Evolutionary conservation across 2,113 vertebrate genomes (phyloP), one percentile per base, ranked within the genome.

Genomic region (Sardina pilchardus): DNA sequence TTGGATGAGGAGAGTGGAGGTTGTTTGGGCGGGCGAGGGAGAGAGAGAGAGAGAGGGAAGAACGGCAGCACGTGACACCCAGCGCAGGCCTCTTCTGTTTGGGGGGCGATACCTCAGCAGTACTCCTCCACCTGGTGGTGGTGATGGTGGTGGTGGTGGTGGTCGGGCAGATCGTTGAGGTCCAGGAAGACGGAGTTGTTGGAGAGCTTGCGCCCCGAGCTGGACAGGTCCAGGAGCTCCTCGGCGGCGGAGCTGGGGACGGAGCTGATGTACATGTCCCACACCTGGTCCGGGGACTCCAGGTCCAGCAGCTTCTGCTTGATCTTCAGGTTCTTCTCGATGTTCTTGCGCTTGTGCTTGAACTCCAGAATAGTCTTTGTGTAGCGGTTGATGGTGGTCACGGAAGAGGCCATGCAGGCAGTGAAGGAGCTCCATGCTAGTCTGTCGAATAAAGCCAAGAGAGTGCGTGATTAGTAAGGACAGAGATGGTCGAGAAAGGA

Each of bases 401-500:
- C 96, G 0, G 97, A 97, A 14, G 96, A 97, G 0, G 95, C 96
- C 98, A 98, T 97, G 87, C 97, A 99, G 90, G 97, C 96, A 0
- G 97, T 96, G 30, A 97, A 98, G 19, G 98, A 99, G 78, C 95
- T 93, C 97, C 97, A 99, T 0, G 97, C 96, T n/a, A 99, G 93
- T 86, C 98, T 98, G 86, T 78, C 53, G n/a, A 88, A 63, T 9
- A 14, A 1, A 26, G 30, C 6, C n/a, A 67, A 30, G 26, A 30
- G 50, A 42, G 39, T 67, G 26, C 10, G n/a, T 26, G 63, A 67
- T 26, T 63, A 63, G 6, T 63, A 21, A 63, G 5, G 56, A n/a
- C n/a, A n/a, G n/a, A n/a, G n/a, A n/a, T n/a, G n/a, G n/a, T n/a
- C n/a, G n/a, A n/a, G n/a, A n/a, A n/a, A n/a, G n/a, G n/a, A n/a